Conservation (phyloP, 1,140 invertebrate genomes). For the Thalassaphorura encarpata region DNA sequence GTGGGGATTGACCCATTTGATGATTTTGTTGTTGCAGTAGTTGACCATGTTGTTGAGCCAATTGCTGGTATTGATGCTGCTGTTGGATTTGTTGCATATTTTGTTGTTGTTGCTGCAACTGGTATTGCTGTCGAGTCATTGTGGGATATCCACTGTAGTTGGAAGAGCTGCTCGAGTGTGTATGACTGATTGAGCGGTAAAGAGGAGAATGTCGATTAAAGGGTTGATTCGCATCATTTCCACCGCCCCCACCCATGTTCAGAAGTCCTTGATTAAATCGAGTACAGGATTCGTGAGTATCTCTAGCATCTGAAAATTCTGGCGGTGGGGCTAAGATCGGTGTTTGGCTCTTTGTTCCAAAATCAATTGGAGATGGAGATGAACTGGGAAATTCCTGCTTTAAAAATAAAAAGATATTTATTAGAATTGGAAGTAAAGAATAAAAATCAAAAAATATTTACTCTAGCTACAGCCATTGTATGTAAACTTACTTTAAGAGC, state of each 20-base stretch:
- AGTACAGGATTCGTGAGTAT: slow-evolving; percentile 36
- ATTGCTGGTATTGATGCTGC: slow-evolving; percentile 16
- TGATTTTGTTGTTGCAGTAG: slow-evolving; percentile 7
- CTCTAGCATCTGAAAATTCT: slow-evolving; percentile 50
- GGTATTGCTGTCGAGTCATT: slow-evolving; percentile 28
- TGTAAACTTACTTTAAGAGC: slow-evolving; percentile 31
- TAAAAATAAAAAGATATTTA: not conserved
- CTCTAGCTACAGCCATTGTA: slow-evolving; percentile 6
- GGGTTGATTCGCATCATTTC: slow-evolving; percentile 31
- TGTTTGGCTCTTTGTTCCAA: slow-evolving; percentile 31
- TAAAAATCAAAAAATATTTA: slow-evolving; percentile 1
- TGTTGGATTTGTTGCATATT: slow-evolving; percentile 13
- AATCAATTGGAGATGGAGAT: slow-evolving; percentile 35
- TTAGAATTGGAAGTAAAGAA: not conserved
- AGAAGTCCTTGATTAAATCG: slow-evolving; percentile 39
- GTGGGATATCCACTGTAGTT: slow-evolving; percentile 32
- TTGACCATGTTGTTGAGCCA: slow-evolving; percentile 12
- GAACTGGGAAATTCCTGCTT: slow-evolving; percentile 33
- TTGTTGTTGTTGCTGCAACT: slow-evolving; percentile 24
- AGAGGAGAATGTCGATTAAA: slow-evolving; percentile 31
- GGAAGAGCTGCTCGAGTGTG: slow-evolving; percentile 28
- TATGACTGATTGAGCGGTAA: slow-evolving; percentile 29
- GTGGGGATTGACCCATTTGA: slow-evolving; percentile 1
- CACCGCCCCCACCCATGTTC: slow-evolving; percentile 43
- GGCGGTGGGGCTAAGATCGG: slow-evolving; percentile 66